phyloP scores from a whole-genome alignment of 2,113 vertebrate genomes.

The Apteryx mantelli region DNA sequence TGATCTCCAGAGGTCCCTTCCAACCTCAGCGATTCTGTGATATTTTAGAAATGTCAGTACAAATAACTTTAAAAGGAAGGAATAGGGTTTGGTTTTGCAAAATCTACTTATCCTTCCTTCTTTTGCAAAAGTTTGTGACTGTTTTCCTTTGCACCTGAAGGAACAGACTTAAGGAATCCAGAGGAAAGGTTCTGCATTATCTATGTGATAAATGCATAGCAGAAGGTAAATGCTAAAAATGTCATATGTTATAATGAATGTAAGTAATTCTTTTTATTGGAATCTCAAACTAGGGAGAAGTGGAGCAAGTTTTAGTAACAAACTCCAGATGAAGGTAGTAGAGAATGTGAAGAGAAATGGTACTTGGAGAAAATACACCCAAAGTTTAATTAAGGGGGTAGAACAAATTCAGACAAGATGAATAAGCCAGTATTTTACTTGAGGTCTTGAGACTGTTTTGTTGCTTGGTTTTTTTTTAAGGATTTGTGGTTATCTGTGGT shows the following conservation, averaged over 20 bases:
- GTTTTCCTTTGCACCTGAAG: neutral
- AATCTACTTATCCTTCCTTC: neutral
- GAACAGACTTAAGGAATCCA: neutral
- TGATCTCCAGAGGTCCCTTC: no score
- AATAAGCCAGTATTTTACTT: neutral
- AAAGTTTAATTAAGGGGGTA: slow-evolving; percentile 11
- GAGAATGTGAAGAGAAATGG: neutral
- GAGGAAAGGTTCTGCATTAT: neutral
- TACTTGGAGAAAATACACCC: neutral
- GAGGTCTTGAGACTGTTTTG: neutral
- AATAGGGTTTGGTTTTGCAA: neutral
- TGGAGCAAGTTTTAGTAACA: neutral
- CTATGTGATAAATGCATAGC: neutral
- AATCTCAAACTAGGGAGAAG: neutral
- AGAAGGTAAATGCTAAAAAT: neutral
- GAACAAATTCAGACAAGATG: neutral
- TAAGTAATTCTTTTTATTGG: neutral
- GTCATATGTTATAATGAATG: neutral
- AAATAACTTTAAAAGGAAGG: neutral
- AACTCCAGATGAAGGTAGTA: slow-evolving; percentile 6
- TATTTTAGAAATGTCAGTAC: neutral
- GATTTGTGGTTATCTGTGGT: neutral
- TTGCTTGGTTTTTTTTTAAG: neutral
- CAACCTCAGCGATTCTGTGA: no score
- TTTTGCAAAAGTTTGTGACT: neutral